Evolutionary conservation across 2,888 invertebrate genomes (phyloP).

Genomic region (Melinaea marsaeus): DNA sequence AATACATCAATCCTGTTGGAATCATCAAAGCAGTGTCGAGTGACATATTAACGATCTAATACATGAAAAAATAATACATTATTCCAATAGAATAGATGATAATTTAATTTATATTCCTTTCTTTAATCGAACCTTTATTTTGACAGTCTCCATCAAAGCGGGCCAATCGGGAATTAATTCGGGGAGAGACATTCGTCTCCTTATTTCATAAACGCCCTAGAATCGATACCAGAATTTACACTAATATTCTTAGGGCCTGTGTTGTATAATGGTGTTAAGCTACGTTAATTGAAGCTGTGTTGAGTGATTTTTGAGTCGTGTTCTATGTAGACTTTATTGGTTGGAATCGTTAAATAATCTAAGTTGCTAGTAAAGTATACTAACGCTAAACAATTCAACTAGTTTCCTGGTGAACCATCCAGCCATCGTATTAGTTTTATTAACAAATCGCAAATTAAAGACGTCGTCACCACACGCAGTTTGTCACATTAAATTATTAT

Average conservation of each 20-base stretch:
- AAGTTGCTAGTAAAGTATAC: slow-evolving; percentile 33
- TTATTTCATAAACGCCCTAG: slow-evolving; percentile 83
- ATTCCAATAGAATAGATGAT: slow-evolving; percentile 48
- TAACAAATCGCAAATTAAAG: slow-evolving; percentile 15
- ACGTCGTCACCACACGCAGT: slow-evolving; percentile 15
- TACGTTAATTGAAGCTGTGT: slow-evolving; percentile 26
- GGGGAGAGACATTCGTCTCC: slow-evolving; percentile 82
- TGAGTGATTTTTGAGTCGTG: slow-evolving; percentile 12
- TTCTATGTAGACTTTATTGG: slow-evolving; percentile 14
- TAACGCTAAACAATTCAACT: slow-evolving; percentile 47
- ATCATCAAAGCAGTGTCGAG: slow-evolving; percentile 15
- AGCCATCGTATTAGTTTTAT: slow-evolving; percentile 44
- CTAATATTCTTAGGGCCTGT: slow-evolving; percentile 34
- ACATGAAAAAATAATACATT: slow-evolving; percentile 23
- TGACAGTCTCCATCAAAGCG: slow-evolving; percentile 81
- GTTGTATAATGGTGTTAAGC: slow-evolving; percentile 30
- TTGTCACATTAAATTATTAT: slow-evolving; percentile 18
- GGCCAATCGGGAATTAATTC: slow-evolving; percentile 90
- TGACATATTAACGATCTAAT: neutral
- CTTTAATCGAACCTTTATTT: slow-evolving; percentile 82
- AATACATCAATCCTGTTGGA: slow-evolving; percentile 55
- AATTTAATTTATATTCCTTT: slow-evolving; percentile 44
- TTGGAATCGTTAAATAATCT: slow-evolving; percentile 7
- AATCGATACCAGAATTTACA: slow-evolving; percentile 68
- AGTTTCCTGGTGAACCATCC: slow-evolving; percentile 49